phyloP scores from a whole-genome alignment of 2,888 invertebrate species.

The Calephelis perditalis region DNA sequence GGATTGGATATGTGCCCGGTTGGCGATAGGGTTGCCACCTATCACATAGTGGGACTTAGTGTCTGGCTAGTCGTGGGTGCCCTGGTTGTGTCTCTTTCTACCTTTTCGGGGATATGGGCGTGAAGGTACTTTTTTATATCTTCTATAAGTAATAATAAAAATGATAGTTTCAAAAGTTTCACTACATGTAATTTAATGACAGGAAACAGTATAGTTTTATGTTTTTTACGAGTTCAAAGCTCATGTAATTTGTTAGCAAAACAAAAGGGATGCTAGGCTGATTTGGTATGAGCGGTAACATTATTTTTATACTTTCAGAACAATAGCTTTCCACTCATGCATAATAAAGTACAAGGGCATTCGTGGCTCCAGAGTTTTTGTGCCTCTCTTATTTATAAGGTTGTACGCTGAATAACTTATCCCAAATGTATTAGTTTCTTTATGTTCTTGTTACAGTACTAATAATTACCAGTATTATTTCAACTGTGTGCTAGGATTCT shows the following conservation, averaged over 20 bases:
- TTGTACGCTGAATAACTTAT: slow-evolving; percentile 7
- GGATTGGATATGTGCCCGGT: no score
- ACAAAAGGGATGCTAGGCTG: slow-evolving; percentile 19
- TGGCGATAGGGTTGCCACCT: no score
- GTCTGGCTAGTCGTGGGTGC: no score
- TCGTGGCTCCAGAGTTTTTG: slow-evolving; percentile 4
- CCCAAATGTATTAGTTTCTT: background rate
- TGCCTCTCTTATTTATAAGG: slow-evolving; percentile 4
- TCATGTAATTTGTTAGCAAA: slow-evolving; percentile 17
- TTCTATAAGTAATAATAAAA: no score
- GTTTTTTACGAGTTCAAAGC: slow-evolving; percentile 15
- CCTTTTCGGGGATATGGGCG: no score
- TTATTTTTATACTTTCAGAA: slow-evolving; percentile 21
- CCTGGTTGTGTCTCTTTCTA: no score
- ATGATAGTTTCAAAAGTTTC: background rate
- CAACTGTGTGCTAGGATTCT: no score
- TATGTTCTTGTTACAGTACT: background rate
- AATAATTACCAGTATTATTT: background rate
- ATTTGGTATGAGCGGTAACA: slow-evolving; percentile 22
- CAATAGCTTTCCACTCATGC: slow-evolving; percentile 18
- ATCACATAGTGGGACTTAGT: no score
- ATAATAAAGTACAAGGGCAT: slow-evolving; percentile 9
- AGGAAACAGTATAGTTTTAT: slow-evolving; percentile 13
- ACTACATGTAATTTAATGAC: background rate
- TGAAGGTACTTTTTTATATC: no score